Evolutionary conservation across 2,797 vertebrate genomes (phyloP).

Genomic region (Hyperoplus immaculatus): DNA sequence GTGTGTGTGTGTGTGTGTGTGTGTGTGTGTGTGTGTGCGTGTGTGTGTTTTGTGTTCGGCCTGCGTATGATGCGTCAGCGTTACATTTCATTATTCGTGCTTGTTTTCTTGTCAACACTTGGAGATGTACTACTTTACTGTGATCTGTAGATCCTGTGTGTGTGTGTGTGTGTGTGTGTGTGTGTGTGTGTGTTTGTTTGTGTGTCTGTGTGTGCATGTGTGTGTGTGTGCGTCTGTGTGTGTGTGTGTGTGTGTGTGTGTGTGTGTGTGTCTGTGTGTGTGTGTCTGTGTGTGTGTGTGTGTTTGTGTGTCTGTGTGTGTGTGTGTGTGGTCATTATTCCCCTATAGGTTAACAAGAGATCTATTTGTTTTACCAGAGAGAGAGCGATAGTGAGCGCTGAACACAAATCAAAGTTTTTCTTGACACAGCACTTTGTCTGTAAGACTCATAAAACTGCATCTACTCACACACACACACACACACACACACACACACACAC

Average conservation of each 20-base stretch:
- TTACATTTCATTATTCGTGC: slow-evolving; percentile 48
- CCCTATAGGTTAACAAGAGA: slow-evolving; percentile 16
- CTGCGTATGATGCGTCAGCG: slow-evolving; percentile 37
- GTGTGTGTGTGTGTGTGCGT: background rate
- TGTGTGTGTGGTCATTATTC: background rate
- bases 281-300: no score
- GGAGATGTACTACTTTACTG: slow-evolving; percentile 45
- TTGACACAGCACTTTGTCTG: slow-evolving; percentile 56
- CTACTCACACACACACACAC: slow-evolving; percentile 9
- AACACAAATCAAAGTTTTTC: slow-evolving; percentile 33
- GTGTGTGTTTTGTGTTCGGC: slow-evolving; percentile 52
- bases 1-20: background rate
- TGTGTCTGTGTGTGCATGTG: no score
- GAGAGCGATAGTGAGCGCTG: slow-evolving; percentile 12
- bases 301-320: no score
- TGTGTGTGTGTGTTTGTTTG: no score
- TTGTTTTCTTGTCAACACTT: slow-evolving; percentile 48
- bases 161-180: no score
- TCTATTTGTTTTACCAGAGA: slow-evolving; percentile 50
- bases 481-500: no score
- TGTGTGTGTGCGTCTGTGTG: no score
- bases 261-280: no score
- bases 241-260: no score
- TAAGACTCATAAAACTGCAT: slow-evolving; percentile 44
- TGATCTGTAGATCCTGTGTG: slow-evolving; percentile 29